Base-by-base conservation (phyloP, 2,797 vertebrate species). In the Ctenosaura bakeri region DNA sequence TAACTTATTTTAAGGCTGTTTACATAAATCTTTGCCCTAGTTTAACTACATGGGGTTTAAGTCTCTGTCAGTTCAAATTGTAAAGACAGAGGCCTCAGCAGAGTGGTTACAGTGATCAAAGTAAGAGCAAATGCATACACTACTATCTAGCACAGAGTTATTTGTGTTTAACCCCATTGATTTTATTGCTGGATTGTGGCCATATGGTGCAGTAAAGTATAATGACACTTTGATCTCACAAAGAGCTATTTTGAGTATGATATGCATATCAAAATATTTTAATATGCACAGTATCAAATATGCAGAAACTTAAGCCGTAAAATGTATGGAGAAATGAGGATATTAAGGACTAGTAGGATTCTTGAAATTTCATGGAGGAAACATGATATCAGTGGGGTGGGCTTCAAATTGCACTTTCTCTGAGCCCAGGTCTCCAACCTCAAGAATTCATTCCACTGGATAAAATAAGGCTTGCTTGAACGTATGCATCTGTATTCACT, bases 61-160 rank as follows among this genome's bases (percentile, higher is more conserved):
- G 18, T 50, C 89, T 38, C 46, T 90, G 92, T 86, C 84, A 87
- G 59, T 74, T 90, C 86, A 85, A 79, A 92, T 86, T n/a, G 16
- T 89, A 1, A 78, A 42, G 24, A 18, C 10, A 87, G 29, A 79
- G 32, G 46, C 29, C 85, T 78, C 54, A 62, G n/a, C 26, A 59
- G 64, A 64, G 56, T 62, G 35, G 56, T 52, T 87, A 2, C 29
- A 12, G 69, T 74, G 50, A 76, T 86, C 84, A 86, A 86, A 66
- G 74, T 4, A 76, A 76, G 12, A 46, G 42, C 38, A 87, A 66
- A 79, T 66, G 20, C 20, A 16, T 16, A 79, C 16, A 10, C 42
- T 20, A 20, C 74, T 64, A 66, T 79, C 29, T n/a, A 66, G 38
- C 56, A 79, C 13, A 59, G 22, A 83, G 69, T 66, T 87, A 32